Evolutionary conservation across 2,888 invertebrate species (phyloP).

Genomic region (Megamerina dolium): DNA sequence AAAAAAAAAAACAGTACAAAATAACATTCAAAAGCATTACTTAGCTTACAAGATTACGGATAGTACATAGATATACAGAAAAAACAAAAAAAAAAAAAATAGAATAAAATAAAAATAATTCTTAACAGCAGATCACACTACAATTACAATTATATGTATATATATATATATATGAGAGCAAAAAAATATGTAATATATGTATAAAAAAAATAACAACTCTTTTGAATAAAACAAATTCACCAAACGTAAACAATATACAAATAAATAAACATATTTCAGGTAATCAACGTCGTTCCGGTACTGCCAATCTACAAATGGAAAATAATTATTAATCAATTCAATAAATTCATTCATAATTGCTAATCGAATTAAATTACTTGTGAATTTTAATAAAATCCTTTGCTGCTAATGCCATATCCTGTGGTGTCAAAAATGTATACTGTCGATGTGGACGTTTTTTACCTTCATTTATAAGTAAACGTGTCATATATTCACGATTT

Average conservation of each 20-base stretch:
- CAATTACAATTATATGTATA: not conserved
- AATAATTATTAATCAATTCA: too few relatives aligned
- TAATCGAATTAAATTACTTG: conserved; percentile 1
- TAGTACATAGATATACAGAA: not conserved
- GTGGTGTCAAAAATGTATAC: conserved; percentile 87
- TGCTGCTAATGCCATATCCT: conserved; percentile 50
- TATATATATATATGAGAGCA: conserved; percentile 1
- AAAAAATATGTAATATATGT: too few relatives aligned
- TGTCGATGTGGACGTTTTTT: conserved; percentile 62
- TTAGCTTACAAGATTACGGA: too few relatives aligned
- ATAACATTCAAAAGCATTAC: too few relatives aligned
- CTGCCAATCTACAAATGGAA: too few relatives aligned
- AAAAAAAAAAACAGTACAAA: too few relatives aligned
- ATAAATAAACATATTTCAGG: not conserved
- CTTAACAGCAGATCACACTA: not conserved
- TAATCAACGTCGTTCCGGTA: too few relatives aligned
- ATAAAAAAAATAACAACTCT: too few relatives aligned
- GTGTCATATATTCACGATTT: conserved; percentile 72
- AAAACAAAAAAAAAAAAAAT: not conserved
- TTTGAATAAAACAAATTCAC: too few relatives aligned
- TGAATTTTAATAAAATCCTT: conserved; percentile 8
- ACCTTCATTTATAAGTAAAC: conserved; percentile 71
- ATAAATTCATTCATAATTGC: too few relatives aligned
- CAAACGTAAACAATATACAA: not conserved
- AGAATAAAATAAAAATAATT: conserved; percentile 1